Evolutionary conservation across 2,113 vertebrate genomes (phyloP), one percentile per base, ranked within the genome.

Genomic region (Pandion haliaetus): DNA sequence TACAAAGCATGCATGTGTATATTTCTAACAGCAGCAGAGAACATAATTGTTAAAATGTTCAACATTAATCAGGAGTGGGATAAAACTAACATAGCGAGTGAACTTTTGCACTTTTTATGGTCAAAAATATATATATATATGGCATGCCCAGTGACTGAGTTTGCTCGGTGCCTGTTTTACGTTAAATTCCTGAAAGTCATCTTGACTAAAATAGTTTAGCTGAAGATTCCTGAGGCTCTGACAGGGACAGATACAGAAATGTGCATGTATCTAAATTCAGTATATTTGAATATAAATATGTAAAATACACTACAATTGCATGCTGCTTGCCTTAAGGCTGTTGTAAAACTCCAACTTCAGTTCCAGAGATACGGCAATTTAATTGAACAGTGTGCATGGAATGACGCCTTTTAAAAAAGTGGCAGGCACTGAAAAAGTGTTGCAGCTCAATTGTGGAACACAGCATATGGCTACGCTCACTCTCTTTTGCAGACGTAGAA

Each of bases 131-230:
- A 49, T 58, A 34, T 70, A 38, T 79, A 42, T 88, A 26, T 92
- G 86, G 45, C 42, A 82, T 83, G 61, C 40, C 49, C 49, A 74
- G 49, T 81, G 74, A 82, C 65, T 88, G 61, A 85, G 49, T 76
- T 89, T 91, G 18, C 32, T 93, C n/a, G 1, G 63, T 91, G 72
- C 82, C 92, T 95, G 71, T 62, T 96, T 97, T 90, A 61, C 52
- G 62, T 85, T 96, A 88, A 91, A 83, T 87, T 96, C 80, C 67
- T 95, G 67, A 91, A 91, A 93, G 88, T 96, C 71, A 82, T 91
- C 86, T 81, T 93, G 71, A 71, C 82, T 86, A 70, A 85, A 97
- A 91, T 77, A 82, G 42, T 83, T 90, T 80, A 93, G 67, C 42
- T 93, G 63, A 95, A 95, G 58, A 80, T 87, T 96, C 86, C 72